Conservation (phyloP, 2,113 vertebrate genomes). For the Plecturocebus donacophilus region DNA sequence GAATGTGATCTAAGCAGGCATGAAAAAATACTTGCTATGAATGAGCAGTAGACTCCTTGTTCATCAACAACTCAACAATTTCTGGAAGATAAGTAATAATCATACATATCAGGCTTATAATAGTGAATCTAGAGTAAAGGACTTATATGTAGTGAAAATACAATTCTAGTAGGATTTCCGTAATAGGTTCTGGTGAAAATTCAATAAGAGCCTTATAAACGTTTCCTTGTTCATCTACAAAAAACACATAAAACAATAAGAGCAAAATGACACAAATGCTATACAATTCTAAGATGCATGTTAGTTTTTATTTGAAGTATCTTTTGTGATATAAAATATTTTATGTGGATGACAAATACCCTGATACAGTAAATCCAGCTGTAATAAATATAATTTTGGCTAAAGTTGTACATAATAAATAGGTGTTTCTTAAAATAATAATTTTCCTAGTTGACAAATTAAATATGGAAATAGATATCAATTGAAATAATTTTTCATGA, state of each 20-base stretch:
- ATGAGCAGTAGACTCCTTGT: background rate
- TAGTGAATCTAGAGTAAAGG: background rate
- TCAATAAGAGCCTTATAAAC: background rate
- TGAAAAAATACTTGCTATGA: background rate
- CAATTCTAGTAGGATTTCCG: background rate
- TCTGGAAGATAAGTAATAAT: background rate
- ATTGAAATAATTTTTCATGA: background rate
- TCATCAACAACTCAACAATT: background rate
- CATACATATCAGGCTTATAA: background rate
- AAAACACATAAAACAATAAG: background rate
- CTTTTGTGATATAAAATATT: background rate
- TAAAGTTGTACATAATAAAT: background rate
- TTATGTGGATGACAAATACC: background rate
- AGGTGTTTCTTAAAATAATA: background rate
- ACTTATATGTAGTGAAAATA: background rate
- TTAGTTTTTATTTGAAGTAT: background rate
- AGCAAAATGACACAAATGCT: background rate
- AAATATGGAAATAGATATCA: background rate
- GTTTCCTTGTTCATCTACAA: background rate
- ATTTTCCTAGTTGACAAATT: background rate
- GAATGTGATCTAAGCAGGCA: background rate
- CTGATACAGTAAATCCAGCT: background rate
- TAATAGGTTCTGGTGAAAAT: constrained; percentile 38
- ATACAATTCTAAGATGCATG: background rate
- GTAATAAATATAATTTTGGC: background rate